Percentiles rank a stretch among this genome's conserved stretches.
Evolutionary conservation across 2,113 vertebrate species (phyloP).

Genomic region (Megaceryle maxima): DNA sequence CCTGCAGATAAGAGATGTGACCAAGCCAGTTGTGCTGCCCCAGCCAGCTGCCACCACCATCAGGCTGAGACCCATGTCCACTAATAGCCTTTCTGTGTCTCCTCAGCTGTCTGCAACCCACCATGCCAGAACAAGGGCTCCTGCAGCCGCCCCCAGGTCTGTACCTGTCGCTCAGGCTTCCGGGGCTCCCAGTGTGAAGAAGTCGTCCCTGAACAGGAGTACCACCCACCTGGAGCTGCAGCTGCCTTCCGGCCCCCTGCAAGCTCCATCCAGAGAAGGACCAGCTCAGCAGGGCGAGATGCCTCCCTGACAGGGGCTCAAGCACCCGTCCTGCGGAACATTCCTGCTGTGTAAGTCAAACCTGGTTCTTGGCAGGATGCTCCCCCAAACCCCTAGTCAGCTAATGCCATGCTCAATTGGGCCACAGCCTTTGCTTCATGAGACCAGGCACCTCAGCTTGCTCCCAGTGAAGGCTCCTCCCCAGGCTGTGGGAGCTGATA

Average conservation of each 20-base stretch:
- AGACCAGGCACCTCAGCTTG: background rate
- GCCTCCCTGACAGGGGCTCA: background rate
- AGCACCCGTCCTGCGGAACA: background rate
- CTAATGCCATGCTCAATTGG: rapidly evolving
- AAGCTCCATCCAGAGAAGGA: constrained; percentile 44
- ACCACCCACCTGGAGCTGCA: constrained; percentile 58
- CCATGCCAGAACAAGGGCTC: constrained; percentile 81
- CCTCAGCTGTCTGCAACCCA: constrained; percentile 80
- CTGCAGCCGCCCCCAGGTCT: constrained; percentile 82
- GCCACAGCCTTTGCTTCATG: background rate
- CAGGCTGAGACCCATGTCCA: background rate
- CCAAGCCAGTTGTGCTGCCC: background rate
- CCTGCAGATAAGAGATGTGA: background rate
- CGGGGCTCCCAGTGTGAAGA: constrained; percentile 76
- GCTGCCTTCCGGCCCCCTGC: constrained; percentile 22
- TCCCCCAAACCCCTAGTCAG: background rate
- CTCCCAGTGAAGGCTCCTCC: background rate
- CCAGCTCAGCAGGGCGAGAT: background rate
- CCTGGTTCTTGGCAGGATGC: background rate
- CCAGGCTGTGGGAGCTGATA: background rate
- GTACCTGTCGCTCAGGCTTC: constrained; percentile 80
- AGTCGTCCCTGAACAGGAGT: constrained; percentile 75
- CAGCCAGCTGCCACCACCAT: background rate
- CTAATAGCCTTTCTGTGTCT: constrained; percentile 40
- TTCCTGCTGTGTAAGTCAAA: constrained; percentile 55